Evolutionary conservation across 2,797 vertebrate genomes (phyloP).

Genomic region (Austrolebias charrua): DNA sequence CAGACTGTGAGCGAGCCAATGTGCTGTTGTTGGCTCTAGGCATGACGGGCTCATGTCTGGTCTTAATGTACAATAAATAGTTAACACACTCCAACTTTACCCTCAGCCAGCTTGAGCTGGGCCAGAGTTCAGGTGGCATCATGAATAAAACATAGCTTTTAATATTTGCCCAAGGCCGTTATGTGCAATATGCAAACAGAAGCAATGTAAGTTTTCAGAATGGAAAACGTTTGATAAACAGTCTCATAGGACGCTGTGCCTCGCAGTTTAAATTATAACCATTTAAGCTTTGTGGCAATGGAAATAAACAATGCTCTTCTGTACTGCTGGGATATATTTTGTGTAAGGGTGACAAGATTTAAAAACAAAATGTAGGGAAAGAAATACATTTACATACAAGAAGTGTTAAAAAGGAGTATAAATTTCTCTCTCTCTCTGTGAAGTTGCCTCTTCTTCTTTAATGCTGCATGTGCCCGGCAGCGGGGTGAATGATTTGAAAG

Average conservation of each 20-base stretch:
- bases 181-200: constrained; percentile 26
- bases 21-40: constrained; percentile 30
- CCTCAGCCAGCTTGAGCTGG: constrained; percentile 42
- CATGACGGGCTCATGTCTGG: constrained; percentile 38
- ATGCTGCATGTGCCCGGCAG: constrained; percentile 12
- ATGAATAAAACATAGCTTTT: constrained; percentile 60
- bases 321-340: constrained; percentile 32
- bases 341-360: not conserved
- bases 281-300: constrained; percentile 5
- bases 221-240: constrained; percentile 18
- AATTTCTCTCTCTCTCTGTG: constrained; percentile 3
- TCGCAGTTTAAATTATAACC: constrained; percentile 23
- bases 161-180: constrained; percentile 26
- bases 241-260: constrained; percentile 19
- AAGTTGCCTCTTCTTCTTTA: not conserved
- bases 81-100: constrained; percentile 50
- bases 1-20: constrained; percentile 29
- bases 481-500: constrained; percentile 49
- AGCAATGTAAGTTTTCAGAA: constrained; percentile 6
- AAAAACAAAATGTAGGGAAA: constrained; percentile 26
- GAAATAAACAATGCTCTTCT: constrained; percentile 24
- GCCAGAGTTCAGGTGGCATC: constrained; percentile 43
- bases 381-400: constrained; percentile 6
- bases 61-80: constrained; percentile 61
- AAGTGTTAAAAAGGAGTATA: constrained; percentile 2